phyloP scores from a whole-genome alignment of 2,113 vertebrate genomes.

The Aramus guarauna region DNA sequence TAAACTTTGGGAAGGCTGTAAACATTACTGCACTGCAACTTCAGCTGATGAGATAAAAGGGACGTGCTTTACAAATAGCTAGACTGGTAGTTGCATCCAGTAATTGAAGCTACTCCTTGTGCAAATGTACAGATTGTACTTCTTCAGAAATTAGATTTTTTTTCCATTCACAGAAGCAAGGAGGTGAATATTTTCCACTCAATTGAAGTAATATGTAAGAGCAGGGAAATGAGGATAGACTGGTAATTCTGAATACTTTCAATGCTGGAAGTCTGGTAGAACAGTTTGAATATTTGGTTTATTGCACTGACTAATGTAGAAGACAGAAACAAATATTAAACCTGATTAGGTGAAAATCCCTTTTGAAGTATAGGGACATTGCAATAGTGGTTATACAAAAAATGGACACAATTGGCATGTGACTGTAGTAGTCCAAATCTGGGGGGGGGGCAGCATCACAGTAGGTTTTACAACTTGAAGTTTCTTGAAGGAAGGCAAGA shows the following conservation, averaged over 20 bases:
- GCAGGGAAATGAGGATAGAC: background rate
- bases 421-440: background rate
- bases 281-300: background rate
- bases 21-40: background rate
- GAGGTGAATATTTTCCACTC: background rate
- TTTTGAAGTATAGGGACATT: background rate
- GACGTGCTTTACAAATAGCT: background rate
- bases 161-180: background rate
- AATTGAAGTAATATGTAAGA: background rate
- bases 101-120: background rate
- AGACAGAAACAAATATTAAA: background rate
- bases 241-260: background rate
- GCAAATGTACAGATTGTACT: background rate
- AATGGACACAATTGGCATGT: rapidly evolving
- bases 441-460: no score
- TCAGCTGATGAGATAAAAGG: conserved; percentile 3
- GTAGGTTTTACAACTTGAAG: background rate
- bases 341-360: background rate
- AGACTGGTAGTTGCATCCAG: background rate
- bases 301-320: background rate
- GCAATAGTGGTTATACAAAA: background rate
- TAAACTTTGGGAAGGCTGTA: background rate
- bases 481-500: background rate
- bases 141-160: background rate
- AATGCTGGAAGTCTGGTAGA: background rate